Evolutionary conservation across 2,888 invertebrate species (phyloP), one percentile per base, ranked within the genome.

Genomic region (Lissocephala sabroskyi): DNA sequence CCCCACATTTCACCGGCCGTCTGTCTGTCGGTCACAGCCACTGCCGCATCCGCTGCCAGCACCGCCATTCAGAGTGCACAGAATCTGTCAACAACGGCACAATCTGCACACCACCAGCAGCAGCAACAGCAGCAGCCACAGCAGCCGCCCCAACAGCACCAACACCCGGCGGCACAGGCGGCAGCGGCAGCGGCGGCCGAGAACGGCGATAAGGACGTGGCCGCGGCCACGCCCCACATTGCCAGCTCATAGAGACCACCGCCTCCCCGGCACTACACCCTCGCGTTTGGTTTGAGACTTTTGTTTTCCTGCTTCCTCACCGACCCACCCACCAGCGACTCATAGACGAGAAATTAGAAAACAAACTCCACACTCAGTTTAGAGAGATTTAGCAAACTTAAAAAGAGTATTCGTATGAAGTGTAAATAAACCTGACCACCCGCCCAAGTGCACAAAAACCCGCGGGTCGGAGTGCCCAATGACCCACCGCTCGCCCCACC

Each of bases 1-100:
- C 91, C 91, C 81, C 89, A 90, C 87, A 91, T 92, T 86, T 87
- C 88, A 50, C 84, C 85, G 56, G 82, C 84, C 60, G 79, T 76
- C 41, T 82, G 75, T 52, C 52, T 79, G 16, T 79, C 79, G 36
- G 49, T 71, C 18, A 54, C 73, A 43, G 65, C 74, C n/a, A n/a
- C n/a, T 36, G 62, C 71, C 28, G 65, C 76, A 29, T 67, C 77
- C 17, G 57, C 62, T 33, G 52, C 64, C 33, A 41, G 10, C 29
- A 3, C 39, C 35, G 62, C 75, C 41, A 48, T 65, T 49, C 77
- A 77, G 49, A 59, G 60, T 37, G 56, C 49, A 28, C 47, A 56
- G 18, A 37, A 44, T 40, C 37, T 35, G 11, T 44, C 43, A 6
- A 19, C 45, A 30, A 45, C 32, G 30, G 41, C 16, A n/a, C 43